Evolutionary conservation across 1,140 invertebrate species (phyloP).

Genomic region (Tribolium castaneum): DNA sequence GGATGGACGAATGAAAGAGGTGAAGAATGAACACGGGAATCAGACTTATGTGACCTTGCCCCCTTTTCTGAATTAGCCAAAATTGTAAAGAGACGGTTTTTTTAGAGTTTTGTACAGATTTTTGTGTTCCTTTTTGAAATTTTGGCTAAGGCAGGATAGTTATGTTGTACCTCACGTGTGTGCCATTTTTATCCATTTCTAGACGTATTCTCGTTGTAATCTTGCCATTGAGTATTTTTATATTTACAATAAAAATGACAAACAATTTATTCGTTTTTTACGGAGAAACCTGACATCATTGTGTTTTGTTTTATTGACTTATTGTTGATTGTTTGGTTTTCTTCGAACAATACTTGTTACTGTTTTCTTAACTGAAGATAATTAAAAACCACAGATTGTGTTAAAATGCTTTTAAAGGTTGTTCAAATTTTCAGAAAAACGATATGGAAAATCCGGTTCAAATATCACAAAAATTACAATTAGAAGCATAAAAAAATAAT

Average conservation of each 20-base stretch:
- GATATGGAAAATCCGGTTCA: not conserved
- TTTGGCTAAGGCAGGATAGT: not conserved
- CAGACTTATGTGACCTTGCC: conserved; percentile 77
- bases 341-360: conserved; percentile 6
- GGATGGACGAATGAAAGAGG: conserved; percentile 68
- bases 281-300: not conserved
- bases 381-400: not conserved
- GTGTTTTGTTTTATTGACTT: conserved; percentile 1
- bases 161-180: conserved; percentile 19
- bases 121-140: conserved; percentile 1
- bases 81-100: conserved; percentile 32
- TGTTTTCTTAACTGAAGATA: not conserved
- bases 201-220: not conserved
- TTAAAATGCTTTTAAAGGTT: not conserved
- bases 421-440: not conserved
- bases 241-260: conserved; percentile 22
- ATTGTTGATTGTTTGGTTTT: not conserved
- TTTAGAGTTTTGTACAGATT: not conserved
- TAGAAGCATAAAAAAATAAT: too few relatives aligned
- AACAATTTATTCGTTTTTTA: not conserved
- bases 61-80: conserved; percentile 77
- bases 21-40: conserved; percentile 72
- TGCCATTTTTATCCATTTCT: conserved; percentile 17
- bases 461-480: not conserved
- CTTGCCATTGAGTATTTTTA: conserved; percentile 8